Conservation (phyloP, 2,113 vertebrate genomes). For the Eulacestoma nigropectus region DNA sequence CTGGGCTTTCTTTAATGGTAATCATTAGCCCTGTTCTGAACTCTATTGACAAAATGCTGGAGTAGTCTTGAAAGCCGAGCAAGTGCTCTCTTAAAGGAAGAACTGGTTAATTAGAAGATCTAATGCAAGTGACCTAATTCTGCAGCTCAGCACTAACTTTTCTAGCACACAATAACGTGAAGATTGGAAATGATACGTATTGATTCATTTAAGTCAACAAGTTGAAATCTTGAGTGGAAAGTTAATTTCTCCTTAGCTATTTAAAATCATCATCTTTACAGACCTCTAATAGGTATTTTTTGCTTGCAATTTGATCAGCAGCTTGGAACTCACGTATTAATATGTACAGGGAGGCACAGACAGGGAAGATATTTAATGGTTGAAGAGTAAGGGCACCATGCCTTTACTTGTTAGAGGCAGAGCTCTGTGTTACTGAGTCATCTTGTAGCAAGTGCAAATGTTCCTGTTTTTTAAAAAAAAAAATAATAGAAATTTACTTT, state of each 20-base stretch:
- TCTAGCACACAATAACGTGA: neutral
- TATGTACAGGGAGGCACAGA: slow-evolving; percentile 17
- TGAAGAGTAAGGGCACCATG: neutral
- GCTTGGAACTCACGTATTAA: slow-evolving; percentile 29
- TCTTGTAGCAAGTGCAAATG: neutral
- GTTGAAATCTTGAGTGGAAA: slow-evolving; percentile 30
- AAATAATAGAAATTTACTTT: neutral
- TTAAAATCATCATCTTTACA: slow-evolving; percentile 24
- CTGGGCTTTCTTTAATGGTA: slow-evolving; percentile 62
- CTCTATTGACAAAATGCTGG: slow-evolving; percentile 70
- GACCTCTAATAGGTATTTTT: neutral
- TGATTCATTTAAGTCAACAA: slow-evolving; percentile 55
- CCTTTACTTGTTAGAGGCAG: neutral
- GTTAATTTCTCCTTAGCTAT: slow-evolving; percentile 43
- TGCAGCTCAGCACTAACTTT: slow-evolving; percentile 42
- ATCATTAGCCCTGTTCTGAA: slow-evolving; percentile 71
- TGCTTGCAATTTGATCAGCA: slow-evolving; percentile 43
- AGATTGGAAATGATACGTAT: slow-evolving; percentile 59
- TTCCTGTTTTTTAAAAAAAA: neutral
- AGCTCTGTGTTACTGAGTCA: slow-evolving; percentile 3
- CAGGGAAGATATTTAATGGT: slow-evolving; percentile 18
- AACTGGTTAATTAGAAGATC: slow-evolving; percentile 70
- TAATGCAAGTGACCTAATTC: slow-evolving; percentile 74
- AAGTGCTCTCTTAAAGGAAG: slow-evolving; percentile 67
- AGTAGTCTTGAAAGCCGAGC: slow-evolving; percentile 59